Evolutionary conservation across 1,140 invertebrate species (phyloP), one percentile per base, ranked within the genome.

Genomic region (Sminthurinus signatus): DNA sequence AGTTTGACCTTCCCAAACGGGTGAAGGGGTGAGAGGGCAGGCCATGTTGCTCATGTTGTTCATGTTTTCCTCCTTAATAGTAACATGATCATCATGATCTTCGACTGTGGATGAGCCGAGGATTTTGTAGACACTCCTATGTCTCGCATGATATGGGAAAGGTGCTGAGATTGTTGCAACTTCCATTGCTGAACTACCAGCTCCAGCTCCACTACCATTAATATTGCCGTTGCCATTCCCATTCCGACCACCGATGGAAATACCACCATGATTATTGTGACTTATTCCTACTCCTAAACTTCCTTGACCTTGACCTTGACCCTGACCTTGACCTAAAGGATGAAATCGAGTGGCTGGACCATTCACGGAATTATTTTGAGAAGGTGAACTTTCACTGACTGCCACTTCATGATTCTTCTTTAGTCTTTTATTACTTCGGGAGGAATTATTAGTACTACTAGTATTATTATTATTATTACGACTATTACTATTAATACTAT

Each of bases 1-100:
- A 21, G 67, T 67, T 23, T 69, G 67, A 36, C 67, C 65, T 65
- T 72, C 70, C 70, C 70, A 72, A 57, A 72, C 52, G 17, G 70
- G 70, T 15, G 67, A 69, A 8, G 70, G 70, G 21, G 70, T 71
- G 19, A 71, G 44, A 27, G 70, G 67, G 43, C 70, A 71, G 19
- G 60, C 42, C 60, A 68, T 64, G n/a, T n/a, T n/a, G n/a, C n/a
- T n/a, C n/a, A n/a, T n/a, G n/a, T n/a, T n/a, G 0, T 39, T 61
- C 54, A 54, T 65, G 3, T 29, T 48, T 56, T 70, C 69, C 23
- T 70, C 64, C 29, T 67, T 70, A 14, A 65, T 32, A 23, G 54
- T 23, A 27, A 19, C 19, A 10, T 58, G 42, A 25, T 60, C 46
- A 27, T 44, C 62, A 27, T 27, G n/a, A 15, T 17, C 50, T 4